Evolutionary conservation across 2,888 invertebrate species (phyloP).

Genomic region (Drosophila recens): DNA sequence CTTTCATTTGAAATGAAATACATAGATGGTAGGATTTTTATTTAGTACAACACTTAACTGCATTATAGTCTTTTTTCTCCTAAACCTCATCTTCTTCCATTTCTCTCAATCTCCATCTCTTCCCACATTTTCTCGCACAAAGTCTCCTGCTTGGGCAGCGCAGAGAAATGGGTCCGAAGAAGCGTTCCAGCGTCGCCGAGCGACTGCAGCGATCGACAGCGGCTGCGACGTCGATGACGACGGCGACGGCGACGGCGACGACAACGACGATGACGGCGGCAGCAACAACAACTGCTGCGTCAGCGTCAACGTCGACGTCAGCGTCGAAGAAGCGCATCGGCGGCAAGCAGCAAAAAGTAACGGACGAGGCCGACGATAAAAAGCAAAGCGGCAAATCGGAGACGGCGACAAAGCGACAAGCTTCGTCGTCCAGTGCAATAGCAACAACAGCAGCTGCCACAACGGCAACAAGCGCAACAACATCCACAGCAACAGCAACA

Average conservation of each 20-base stretch:
- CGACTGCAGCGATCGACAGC: constrained; percentile 78
- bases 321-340: constrained; percentile 71
- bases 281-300: background rate
- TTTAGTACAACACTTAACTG: background rate
- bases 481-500: constrained; percentile 9
- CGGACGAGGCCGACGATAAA: constrained; percentile 61
- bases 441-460: constrained; percentile 24
- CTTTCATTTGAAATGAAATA: background rate
- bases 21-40: background rate
- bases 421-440: constrained; percentile 15
- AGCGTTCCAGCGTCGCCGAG: constrained; percentile 82
- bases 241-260: background rate
- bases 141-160: constrained; percentile 44
- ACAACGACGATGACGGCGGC: constrained; percentile 6
- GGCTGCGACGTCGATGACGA: constrained; percentile 20
- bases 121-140: background rate
- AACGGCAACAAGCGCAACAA: constrained; percentile 12
- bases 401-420: constrained; percentile 29
- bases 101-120: constrained; percentile 1
- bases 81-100: background rate
- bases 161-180: constrained; percentile 83
- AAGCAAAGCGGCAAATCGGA: constrained; percentile 46
- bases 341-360: constrained; percentile 63
- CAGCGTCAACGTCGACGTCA: constrained; percentile 39
- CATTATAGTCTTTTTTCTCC: background rate